phyloP scores from a whole-genome alignment of 2,888 invertebrate genomes.

The Dorcus parallelipipedus region DNA sequence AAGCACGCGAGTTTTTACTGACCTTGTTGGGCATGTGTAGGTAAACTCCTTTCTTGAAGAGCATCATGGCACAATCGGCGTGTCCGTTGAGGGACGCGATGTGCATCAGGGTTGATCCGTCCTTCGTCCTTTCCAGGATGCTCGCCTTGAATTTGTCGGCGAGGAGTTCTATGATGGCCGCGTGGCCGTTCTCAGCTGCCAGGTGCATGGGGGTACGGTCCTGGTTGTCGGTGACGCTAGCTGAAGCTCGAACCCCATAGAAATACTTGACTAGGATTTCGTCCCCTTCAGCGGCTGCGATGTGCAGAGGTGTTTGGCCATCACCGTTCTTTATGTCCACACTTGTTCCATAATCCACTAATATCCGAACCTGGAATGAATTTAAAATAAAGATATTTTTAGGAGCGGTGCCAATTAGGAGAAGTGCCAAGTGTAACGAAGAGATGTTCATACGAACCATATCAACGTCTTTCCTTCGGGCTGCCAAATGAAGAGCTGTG shows the following conservation, averaged over 20 bases:
- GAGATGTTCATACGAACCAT: conserved; percentile 54
- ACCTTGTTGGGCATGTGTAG: conserved; percentile 99
- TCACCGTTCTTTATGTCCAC: conserved; percentile 92
- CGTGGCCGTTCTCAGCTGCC: conserved; percentile 97
- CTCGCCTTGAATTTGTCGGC: conserved; percentile 98
- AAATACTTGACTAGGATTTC: conserved; percentile 93
- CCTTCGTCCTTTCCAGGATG: conserved; percentile 93
- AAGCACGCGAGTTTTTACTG: conserved; percentile 3
- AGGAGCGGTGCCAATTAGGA: no score
- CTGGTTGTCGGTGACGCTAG: conserved; percentile 91
- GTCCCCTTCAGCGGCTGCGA: conserved; percentile 94
- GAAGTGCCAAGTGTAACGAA: no score
- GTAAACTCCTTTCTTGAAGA: conserved; percentile 97
- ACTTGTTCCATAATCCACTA: conserved; percentile 88
- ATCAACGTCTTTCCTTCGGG: conserved; percentile 87
- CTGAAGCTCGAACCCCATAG: conserved; percentile 90
- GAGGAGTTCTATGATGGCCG: conserved; percentile 89
- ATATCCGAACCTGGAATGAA: conserved; percentile 60
- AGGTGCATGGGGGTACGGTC: conserved; percentile 97
- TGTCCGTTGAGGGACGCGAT: conserved; percentile 97
- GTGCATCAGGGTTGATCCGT: conserved; percentile 98
- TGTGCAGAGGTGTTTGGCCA: conserved; percentile 92
- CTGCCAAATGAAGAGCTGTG: conserved; percentile 91
- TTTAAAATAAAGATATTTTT: no score
- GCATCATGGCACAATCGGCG: conserved; percentile 96